A percentile compares a stretch with the other conserved stretches of the same genome.
phyloP scores from a whole-genome alignment of 2,113 vertebrate genomes.

The Paracanthobrama guichenoti region DNA sequence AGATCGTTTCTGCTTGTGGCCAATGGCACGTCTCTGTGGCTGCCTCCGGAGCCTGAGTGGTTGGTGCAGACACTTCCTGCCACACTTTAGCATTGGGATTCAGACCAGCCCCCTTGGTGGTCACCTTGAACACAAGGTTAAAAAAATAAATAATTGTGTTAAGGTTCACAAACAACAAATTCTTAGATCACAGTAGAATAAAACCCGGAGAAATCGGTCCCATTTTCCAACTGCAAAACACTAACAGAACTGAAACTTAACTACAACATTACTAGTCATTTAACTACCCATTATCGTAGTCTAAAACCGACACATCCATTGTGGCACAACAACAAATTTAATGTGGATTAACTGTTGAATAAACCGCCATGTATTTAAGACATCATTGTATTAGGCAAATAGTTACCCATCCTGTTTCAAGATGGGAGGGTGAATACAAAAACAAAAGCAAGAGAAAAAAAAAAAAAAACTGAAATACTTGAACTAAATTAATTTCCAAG shows the following conservation, averaged over 20 bases:
- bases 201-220: neutral
- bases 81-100: conserved; percentile 99
- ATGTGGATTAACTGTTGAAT: neutral
- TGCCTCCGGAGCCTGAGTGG: conserved; percentile 76
- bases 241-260: neutral
- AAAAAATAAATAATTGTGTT: neutral
- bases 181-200: neutral
- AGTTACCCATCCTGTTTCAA: too few relatives aligned
- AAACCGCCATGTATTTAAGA: neutral
- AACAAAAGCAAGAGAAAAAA: neutral
- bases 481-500: too few relatives aligned
- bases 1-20: conserved; percentile 76
- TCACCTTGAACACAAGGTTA: conserved; percentile 77
- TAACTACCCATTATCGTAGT: neutral
- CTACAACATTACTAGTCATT: neutral
- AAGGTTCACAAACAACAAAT: neutral
- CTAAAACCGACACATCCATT: neutral
- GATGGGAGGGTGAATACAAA: neutral
- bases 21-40: conserved; percentile 82
- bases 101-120: conserved; percentile 92
- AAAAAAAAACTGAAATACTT: too few relatives aligned
- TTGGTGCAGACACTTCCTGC: conserved; percentile 89
- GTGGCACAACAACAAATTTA: neutral
- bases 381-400: too few relatives aligned
- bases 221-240: neutral